These are phyloP conservation scores for Drosophila austrosaltans DNA, from an alignment of 2,888 invertebrate species.

Conservation along the genomic window DNA sequence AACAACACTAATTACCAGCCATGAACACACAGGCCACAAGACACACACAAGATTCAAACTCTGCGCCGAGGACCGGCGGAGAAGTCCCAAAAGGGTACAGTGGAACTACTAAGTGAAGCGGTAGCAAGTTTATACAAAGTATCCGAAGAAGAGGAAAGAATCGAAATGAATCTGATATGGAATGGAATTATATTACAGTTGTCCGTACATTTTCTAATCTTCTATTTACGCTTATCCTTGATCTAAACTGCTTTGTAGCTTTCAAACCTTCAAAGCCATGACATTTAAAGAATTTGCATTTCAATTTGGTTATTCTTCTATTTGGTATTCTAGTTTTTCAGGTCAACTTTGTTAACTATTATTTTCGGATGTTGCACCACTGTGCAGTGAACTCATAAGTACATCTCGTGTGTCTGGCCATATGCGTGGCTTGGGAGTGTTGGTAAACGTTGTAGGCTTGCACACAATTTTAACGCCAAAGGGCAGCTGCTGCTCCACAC, in stretches of 20 bases:
- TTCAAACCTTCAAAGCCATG: too few species aligned
- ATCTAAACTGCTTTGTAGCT: too few species aligned
- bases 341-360: too few species aligned
- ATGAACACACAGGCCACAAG: slow-evolving; percentile 59
- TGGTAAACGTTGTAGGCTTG: slow-evolving; percentile 78
- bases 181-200: too few species aligned
- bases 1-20: slow-evolving; percentile 80
- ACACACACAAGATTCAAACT: slow-evolving; percentile 22
- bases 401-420: slow-evolving; percentile 20
- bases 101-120: neutral
- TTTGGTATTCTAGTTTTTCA: neutral
- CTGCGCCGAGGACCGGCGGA: neutral
- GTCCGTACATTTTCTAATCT: too few species aligned
- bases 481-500: slow-evolving; percentile 64
- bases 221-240: too few species aligned
- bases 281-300: too few species aligned
- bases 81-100: slow-evolving; percentile 20
- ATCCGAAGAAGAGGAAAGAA: too few species aligned
- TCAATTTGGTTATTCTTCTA: too few species aligned
- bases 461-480: slow-evolving; percentile 78
- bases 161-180: too few species aligned
- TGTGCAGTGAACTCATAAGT: slow-evolving; percentile 12
- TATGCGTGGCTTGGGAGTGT: slow-evolving; percentile 63
- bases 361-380: neutral
- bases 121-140: too few species aligned